Evolutionary conservation across 2,797 vertebrate species (phyloP).

Genomic region (Eulemur coronatus): DNA sequence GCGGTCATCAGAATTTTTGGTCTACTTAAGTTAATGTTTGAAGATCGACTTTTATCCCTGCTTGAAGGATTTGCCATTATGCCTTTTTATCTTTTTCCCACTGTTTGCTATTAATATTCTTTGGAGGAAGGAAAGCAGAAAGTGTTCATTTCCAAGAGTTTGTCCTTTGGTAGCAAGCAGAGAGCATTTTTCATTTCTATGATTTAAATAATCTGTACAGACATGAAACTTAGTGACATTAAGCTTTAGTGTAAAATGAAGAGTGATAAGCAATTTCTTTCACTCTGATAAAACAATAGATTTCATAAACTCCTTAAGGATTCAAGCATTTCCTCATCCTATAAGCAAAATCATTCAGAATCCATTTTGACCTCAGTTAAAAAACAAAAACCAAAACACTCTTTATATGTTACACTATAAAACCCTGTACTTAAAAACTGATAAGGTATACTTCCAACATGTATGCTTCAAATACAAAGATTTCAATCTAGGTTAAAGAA

Average conservation of each 20-base stretch:
- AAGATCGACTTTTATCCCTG: conserved; percentile 82
- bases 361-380: conserved; percentile 76
- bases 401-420: conserved; percentile 79
- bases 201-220: conserved; percentile 80
- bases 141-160: conserved; percentile 83
- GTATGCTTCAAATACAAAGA: conserved; percentile 84
- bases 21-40: conserved; percentile 84
- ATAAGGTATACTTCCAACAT: conserved; percentile 78
- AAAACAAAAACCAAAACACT: conserved; percentile 67
- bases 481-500: conserved; percentile 82
- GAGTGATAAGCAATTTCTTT: conserved; percentile 63
- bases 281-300: conserved; percentile 80
- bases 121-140: conserved; percentile 86
- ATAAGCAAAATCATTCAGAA: conserved; percentile 77
- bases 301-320: conserved; percentile 73
- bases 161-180: conserved; percentile 90
- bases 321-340: conserved; percentile 75
- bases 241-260: conserved; percentile 78
- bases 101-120: conserved; percentile 83
- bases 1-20: conserved; percentile 86
- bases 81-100: conserved; percentile 71
- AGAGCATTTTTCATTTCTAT: conserved; percentile 83
- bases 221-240: conserved; percentile 76
- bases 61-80: conserved; percentile 80
- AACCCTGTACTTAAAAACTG: conserved; percentile 78